These are phyloP conservation scores for Halcyon chelicuti DNA, from an alignment of 2,797 vertebrate genomes.

Conservation along the genomic window DNA sequence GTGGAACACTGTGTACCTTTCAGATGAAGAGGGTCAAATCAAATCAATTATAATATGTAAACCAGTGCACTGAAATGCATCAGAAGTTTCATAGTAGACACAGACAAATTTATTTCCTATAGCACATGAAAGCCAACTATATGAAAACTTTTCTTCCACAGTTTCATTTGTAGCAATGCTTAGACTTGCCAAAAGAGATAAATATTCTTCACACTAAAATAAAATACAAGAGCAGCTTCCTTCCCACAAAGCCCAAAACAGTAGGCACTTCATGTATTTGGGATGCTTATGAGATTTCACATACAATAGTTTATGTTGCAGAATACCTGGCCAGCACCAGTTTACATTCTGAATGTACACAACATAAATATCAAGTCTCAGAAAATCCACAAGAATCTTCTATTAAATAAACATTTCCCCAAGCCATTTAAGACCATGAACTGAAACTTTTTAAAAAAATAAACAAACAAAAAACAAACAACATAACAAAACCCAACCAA, in stretches of 20 bases:
- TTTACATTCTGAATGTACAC: not conserved
- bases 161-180: not conserved
- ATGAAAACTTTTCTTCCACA: not conserved
- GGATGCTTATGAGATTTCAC: not conserved
- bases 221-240: not conserved
- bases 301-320: not conserved
- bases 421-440: not conserved
- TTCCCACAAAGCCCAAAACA: not conserved
- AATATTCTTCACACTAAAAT: not conserved
- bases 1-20: not conserved
- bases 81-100: not conserved
- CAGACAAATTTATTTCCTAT: not conserved
- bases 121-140: not conserved
- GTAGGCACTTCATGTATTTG: not conserved
- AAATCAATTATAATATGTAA: not conserved
- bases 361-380: not conserved
- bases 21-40: not conserved
- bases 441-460: not conserved
- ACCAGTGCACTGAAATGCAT: not conserved
- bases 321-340: not conserved
- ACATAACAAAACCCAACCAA: not conserved
- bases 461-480: not conserved
- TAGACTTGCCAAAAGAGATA: not conserved
- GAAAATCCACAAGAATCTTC: not conserved
- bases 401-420: not conserved